These are phyloP conservation scores for Phylloscopus whistleri DNA, from an alignment of 2,113 vertebrate genomes.

Conservation along the genomic window DNA sequence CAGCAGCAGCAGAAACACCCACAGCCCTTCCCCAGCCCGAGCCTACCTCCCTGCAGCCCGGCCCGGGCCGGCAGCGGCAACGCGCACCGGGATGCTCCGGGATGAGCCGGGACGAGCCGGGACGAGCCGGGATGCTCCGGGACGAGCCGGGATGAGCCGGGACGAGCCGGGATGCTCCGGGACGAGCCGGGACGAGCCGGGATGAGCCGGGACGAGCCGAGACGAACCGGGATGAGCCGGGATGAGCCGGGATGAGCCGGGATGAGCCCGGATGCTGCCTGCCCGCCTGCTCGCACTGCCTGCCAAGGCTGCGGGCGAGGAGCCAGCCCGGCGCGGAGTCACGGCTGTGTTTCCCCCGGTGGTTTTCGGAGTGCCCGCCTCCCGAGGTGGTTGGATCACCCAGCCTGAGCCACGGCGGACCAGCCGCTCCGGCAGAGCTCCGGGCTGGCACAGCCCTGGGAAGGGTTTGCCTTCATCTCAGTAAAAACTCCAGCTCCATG, in stretches of 20 bases:
- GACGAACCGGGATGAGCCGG: rapidly evolving
- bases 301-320: neutral
- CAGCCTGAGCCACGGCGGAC: neutral
- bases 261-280: neutral
- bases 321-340: neutral
- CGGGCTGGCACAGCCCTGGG: rapidly evolving
- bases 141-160: rapidly evolving
- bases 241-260: rapidly evolving
- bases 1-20: neutral
- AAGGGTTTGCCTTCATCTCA: neutral
- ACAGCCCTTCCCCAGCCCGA: rapidly evolving
- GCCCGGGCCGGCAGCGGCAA: neutral
- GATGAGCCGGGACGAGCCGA: rapidly evolving
- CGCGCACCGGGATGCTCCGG: neutral
- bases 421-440: rapidly evolving
- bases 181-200: neutral
- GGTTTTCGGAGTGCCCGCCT: neutral
- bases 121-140: rapidly evolving
- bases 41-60: neutral
- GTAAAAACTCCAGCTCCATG: neutral
- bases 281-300: neutral
- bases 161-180: neutral
- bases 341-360: neutral
- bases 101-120: rapidly evolving
- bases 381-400: neutral